Evolutionary conservation across 2,888 invertebrate genomes (phyloP), one percentile per base, ranked within the genome.

Genomic region (Ormia ochracea): DNA sequence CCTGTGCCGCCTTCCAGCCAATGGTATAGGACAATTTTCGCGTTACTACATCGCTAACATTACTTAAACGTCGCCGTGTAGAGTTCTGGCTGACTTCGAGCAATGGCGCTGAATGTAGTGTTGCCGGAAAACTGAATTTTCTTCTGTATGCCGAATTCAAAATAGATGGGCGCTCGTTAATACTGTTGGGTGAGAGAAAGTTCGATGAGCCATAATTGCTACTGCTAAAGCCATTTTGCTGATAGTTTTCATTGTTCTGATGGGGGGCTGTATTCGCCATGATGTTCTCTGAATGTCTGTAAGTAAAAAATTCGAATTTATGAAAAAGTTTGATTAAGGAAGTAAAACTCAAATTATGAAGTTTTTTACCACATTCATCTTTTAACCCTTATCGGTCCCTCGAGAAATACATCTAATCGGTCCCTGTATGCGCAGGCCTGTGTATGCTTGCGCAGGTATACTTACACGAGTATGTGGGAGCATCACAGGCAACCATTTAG

Each of bases 11-110:
- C 92, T 83, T 94, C 93, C 89, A 92, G 79, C 92, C 92, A 78
- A 96, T 95, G 17, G 95, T 95, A 58, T 94, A 94, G 2, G 96
- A 96, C 43, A 96, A 91, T 70, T 95, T 94, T n/a, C 96, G 91
- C 21, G 94, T 92, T 5, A 96, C 95, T 12, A 88, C 92, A 85
- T 93, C 94, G 82, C 93, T 92, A 43, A 94, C 94, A 84, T 95
- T 95, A 89, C 95, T 95, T 86, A 96, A 93, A 36, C 96, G 88
- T 17, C 92, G 88, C 0, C 91, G 90, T 9, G 91, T 89, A 19
- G 90, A 88, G 59, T 83, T 82, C 14, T 85, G 85, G 36, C 86
- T 85, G 23, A 88, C 86, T 65, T 88, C 87, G 1, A 90, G 81
- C 23, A 90, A 77, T 0, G 89, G 85, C 5, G 89, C 76, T 3